Base-by-base conservation (phyloP, 2,797 vertebrate genomes). In the Eutrigla gurnardus region DNA sequence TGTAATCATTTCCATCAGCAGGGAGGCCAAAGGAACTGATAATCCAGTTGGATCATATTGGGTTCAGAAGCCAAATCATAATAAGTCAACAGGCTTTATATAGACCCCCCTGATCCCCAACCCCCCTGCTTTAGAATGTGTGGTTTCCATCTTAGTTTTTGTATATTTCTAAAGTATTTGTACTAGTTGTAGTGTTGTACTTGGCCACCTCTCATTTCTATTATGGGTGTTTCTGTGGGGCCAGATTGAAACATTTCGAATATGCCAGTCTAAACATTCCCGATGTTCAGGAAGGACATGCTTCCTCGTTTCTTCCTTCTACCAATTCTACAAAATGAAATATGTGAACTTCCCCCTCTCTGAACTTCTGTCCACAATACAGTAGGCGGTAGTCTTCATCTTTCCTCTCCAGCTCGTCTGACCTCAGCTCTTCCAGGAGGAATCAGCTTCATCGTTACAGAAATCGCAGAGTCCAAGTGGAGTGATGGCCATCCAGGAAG, bases 151-250 rank as follows among this genome's bases (percentile, higher is more conserved):
- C 74, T 68, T 87, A 89, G 81, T 70, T 87, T 85, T 81, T 88
- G 77, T 89, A 80, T 88, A 91, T 91, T 90, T 90, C 65, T 90
- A 89, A 76, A 86, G 84, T 89, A 90, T 90, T 88, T 91, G 78
- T 93, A 80, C 70, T 87, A 87, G 78, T 88, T 84, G 65, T 92
- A 78, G 72, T 91, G 81, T 89, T 93, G 75, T 88, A 85, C 59
- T 85, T 84, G 89, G 86, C 86, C 86, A 77, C 53, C 78, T 83
- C 75, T 83, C 77, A 14, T 86, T 89, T 85, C 84, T 92, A 84
- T 87, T 87, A 78, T 85, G 70, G 75, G 73, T 86, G 78, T 88
- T 81, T 89, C 83, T 49, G 25, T 75, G 83, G 81, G 87, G 86
- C 72, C 82, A 89, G 63, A 81, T 79, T 70, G 57, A 85, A 86